Evolutionary conservation across 2,888 invertebrate genomes (phyloP).

Genomic region (Tinea pellionella): DNA sequence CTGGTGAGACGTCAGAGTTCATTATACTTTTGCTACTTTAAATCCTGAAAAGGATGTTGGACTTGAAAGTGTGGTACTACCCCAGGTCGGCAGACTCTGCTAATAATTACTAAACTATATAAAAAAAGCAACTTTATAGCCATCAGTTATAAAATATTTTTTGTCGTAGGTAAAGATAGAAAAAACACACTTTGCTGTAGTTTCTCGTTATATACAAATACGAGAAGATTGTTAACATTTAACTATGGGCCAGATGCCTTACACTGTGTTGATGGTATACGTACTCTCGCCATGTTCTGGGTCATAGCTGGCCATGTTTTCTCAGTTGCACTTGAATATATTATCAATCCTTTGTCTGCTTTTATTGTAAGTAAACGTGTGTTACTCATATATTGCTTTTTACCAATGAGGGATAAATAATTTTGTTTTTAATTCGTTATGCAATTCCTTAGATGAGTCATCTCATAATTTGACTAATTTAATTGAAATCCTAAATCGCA

Average conservation of each 20-base stretch:
- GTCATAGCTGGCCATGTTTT: constrained; percentile 42
- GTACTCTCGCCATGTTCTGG: constrained; percentile 49
- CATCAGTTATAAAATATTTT: background rate
- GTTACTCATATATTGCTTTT: too few species aligned
- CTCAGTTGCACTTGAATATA: constrained; percentile 16
- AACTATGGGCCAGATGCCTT: constrained; percentile 27
- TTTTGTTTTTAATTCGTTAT: too few species aligned
- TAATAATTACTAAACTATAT: background rate
- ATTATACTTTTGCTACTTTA: too few species aligned
- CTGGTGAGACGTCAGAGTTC: too few species aligned
- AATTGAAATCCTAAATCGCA: too few species aligned
- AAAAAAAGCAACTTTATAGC: background rate
- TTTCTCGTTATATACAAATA: constrained; percentile 40
- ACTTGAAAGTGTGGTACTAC: too few species aligned
- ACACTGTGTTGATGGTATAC: constrained; percentile 47
- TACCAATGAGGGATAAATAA: too few species aligned
- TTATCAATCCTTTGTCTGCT: constrained; percentile 21
- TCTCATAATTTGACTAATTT: too few species aligned
- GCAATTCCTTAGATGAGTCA: too few species aligned
- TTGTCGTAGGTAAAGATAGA: constrained; percentile 23
- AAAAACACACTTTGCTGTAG: constrained; percentile 21
- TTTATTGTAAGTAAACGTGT: constrained; percentile 17
- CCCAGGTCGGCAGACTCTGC: too few species aligned
- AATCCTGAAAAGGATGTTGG: too few species aligned
- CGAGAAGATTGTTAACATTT: constrained; percentile 33